phyloP scores from a whole-genome alignment of 2,888 invertebrate species.

The Pedicia rivosa region DNA sequence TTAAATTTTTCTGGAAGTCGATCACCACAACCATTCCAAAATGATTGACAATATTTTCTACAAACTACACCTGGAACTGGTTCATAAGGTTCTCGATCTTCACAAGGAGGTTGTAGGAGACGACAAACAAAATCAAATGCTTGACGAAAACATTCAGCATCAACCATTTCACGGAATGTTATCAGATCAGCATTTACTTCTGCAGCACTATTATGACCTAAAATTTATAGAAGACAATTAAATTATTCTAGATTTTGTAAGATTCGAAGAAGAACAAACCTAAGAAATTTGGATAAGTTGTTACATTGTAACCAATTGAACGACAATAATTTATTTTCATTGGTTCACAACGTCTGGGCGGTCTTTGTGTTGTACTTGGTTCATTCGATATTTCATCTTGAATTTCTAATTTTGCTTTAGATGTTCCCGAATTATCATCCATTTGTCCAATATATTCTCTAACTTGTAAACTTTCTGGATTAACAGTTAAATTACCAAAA shows the following conservation, averaged over 20 bases:
- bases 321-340: constrained; percentile 53
- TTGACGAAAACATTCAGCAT: constrained; percentile 75
- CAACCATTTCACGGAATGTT: constrained; percentile 70
- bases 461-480: constrained; percentile 47
- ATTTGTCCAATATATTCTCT: constrained; percentile 32
- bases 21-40: constrained; percentile 67
- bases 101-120: constrained; percentile 68
- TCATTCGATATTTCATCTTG: constrained; percentile 23
- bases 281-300: constrained; percentile 71
- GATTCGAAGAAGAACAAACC: no score
- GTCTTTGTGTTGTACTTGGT: constrained; percentile 27
- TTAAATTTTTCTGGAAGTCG: constrained; percentile 54
- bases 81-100: constrained; percentile 41
- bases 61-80: constrained; percentile 36
- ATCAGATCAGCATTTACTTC: constrained; percentile 62
- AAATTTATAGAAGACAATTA: no score
- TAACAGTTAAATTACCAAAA: constrained; percentile 46
- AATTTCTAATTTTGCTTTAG: constrained; percentile 25
- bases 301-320: constrained; percentile 57
- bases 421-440: constrained; percentile 25
- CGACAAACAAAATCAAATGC: constrained; percentile 84
- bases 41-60: constrained; percentile 68
- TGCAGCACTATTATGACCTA: constrained; percentile 41
- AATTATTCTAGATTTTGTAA: constrained; percentile 22
- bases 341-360: constrained; percentile 48